Conservation (phyloP, 1,140 invertebrate species). For the Danaus plexippus region DNA sequence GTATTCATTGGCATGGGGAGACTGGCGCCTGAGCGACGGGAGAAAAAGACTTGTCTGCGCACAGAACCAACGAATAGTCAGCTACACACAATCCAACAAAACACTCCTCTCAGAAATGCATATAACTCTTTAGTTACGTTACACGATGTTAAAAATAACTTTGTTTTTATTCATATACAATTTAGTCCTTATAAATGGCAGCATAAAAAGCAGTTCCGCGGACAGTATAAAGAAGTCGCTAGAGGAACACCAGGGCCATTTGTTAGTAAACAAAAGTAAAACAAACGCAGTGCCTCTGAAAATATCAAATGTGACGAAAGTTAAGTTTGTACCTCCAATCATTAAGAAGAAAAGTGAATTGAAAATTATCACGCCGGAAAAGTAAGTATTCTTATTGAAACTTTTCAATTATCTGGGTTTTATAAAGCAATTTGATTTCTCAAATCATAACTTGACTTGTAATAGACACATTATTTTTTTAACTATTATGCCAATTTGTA, state of each 20-base stretch:
- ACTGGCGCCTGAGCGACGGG: constrained; percentile 27
- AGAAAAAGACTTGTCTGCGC: constrained; percentile 13
- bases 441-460: no score
- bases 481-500: no score
- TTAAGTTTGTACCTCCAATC: constrained; percentile 26
- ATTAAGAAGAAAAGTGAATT: constrained; percentile 25
- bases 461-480: no score
- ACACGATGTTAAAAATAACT: constrained; percentile 2
- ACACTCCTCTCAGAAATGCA: neutral
- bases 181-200: constrained; percentile 4
- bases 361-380: constrained; percentile 33
- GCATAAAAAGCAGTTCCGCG: constrained; percentile 24
- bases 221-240: constrained; percentile 42
- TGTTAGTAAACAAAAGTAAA: constrained; percentile 42
- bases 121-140: neutral
- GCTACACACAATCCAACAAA: constrained; percentile 8
- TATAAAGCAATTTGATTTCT: no score
- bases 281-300: constrained; percentile 35
- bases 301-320: constrained; percentile 41
- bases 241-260: constrained; percentile 38
- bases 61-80: constrained; percentile 11
- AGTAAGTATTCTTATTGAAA: constrained; percentile 29
- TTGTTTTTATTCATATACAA: constrained; percentile 7
- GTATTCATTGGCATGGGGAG: constrained; percentile 20
- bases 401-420: no score